These are phyloP conservation scores for Sebastes kiyomatsui DNA, from an alignment of 2,797 vertebrate species.

Conservation along the genomic window DNA sequence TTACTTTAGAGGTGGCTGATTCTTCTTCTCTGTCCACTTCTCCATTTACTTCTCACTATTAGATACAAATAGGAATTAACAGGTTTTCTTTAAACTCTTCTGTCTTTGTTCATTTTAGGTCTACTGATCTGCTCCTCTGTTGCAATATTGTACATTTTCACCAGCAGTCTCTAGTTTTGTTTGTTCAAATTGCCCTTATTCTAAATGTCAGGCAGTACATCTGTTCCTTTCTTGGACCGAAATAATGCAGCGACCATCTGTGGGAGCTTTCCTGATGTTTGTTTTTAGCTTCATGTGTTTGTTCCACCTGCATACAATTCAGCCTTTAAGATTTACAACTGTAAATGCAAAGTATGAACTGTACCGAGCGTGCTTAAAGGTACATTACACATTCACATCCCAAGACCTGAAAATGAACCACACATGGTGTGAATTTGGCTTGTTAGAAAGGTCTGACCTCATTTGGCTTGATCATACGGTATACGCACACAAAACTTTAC, in stretches of 20 bases:
- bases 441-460: background rate
- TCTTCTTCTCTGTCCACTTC: background rate
- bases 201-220: constrained; percentile 50
- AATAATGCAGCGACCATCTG: constrained; percentile 29
- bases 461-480: background rate
- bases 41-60: background rate
- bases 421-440: background rate
- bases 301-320: constrained; percentile 2
- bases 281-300: constrained; percentile 18
- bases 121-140: background rate
- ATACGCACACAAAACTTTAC: background rate
- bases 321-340: constrained; percentile 8
- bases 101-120: background rate
- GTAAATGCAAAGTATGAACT: background rate
- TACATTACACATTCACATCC: background rate
- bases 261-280: constrained; percentile 13
- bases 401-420: constrained; percentile 3
- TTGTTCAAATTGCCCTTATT: constrained; percentile 33
- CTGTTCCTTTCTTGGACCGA: constrained; percentile 27
- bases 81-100: background rate
- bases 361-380: background rate
- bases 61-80: background rate
- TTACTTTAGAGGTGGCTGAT: background rate
- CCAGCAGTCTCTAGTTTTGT: background rate
- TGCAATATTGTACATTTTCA: background rate